Evolutionary conservation across 2,888 invertebrate species (phyloP).

Genomic region (Teleogryllus oceanicus): DNA sequence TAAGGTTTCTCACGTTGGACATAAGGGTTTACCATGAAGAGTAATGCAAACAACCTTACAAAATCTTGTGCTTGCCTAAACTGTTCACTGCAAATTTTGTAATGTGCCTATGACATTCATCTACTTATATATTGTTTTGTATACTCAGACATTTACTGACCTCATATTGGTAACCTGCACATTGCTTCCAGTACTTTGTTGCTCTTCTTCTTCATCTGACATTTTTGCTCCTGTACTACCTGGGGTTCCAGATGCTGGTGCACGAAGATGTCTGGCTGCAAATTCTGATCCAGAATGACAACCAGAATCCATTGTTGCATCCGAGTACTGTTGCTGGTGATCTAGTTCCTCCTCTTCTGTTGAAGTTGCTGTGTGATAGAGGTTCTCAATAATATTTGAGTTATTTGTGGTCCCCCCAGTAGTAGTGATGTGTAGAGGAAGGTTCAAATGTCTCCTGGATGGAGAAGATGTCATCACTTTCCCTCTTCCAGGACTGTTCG

Average conservation of each 20-base stretch:
- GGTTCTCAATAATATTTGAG: slow-evolving; percentile 23
- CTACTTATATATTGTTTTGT: too few relatives aligned
- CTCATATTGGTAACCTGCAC: slow-evolving; percentile 24
- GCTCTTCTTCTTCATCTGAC: slow-evolving; percentile 24
- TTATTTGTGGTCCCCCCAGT: slow-evolving; percentile 1
- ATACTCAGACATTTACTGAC: slow-evolving; percentile 30
- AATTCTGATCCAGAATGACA: slow-evolving; percentile 61
- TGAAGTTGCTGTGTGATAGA: slow-evolving; percentile 31
- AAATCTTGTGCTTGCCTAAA: too few relatives aligned
- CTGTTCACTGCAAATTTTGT: too few relatives aligned
- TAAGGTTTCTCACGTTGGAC: too few relatives aligned
- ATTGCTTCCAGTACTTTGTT: slow-evolving; percentile 3
- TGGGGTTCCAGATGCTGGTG: slow-evolving; percentile 19
- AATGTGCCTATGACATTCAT: too few relatives aligned
- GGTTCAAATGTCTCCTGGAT: slow-evolving; percentile 25
- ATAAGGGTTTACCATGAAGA: too few relatives aligned
- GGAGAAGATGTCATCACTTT: slow-evolving; percentile 20
- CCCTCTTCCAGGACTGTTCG: slow-evolving; percentile 24
- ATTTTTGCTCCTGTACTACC: slow-evolving; percentile 22
- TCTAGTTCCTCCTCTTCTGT: slow-evolving; percentile 30
- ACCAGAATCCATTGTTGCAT: slow-evolving; percentile 63
- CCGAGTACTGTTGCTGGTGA: slow-evolving; percentile 47
- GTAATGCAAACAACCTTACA: too few relatives aligned
- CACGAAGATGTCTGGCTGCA: slow-evolving; percentile 26
- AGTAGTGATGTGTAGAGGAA: slow-evolving; percentile 26